Conservation (phyloP, 92 coral and sea anemone genomes). For the Micromussa lordhowensis region DNA sequence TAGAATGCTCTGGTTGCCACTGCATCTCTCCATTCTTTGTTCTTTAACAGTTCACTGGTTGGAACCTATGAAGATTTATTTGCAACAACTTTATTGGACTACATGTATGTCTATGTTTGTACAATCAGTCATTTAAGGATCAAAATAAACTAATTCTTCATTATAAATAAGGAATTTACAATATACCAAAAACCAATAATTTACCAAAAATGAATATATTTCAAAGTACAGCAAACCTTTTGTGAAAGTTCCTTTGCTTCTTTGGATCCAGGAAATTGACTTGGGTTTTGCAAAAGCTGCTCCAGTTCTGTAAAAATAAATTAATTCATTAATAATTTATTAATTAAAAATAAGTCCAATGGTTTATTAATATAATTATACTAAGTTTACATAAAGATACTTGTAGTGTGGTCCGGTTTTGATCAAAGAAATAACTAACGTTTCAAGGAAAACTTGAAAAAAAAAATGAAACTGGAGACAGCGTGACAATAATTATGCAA, state of each 20-base stretch:
- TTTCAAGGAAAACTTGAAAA: not conserved
- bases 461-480: not conserved
- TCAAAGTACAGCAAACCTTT: slow-evolving; percentile 12
- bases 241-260: slow-evolving; percentile 52
- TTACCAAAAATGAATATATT: not conserved
- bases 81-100: not conserved
- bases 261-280: slow-evolving; percentile 48
- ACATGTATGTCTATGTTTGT: not conserved
- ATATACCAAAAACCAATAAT: no score
- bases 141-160: no score
- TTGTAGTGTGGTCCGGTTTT: no score
- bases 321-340: not conserved
- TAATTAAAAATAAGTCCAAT: not conserved
- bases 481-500: slow-evolving; percentile 5
- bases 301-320: slow-evolving; percentile 49
- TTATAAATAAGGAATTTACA: no score
- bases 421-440: no score
- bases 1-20: slow-evolving; percentile 94
- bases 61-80: slow-evolving; percentile 43
- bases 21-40: slow-evolving; percentile 91
- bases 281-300: slow-evolving; percentile 44
- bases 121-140: no score
- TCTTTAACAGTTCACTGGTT: slow-evolving; percentile 63
- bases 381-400: no score
- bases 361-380: not conserved